A percentile compares a stretch with the other conserved stretches of the same genome.
These are phyloP conservation scores for Craterocephalus amniculus DNA, from an alignment of 2,797 vertebrate genomes.

Conservation along the genomic window DNA sequence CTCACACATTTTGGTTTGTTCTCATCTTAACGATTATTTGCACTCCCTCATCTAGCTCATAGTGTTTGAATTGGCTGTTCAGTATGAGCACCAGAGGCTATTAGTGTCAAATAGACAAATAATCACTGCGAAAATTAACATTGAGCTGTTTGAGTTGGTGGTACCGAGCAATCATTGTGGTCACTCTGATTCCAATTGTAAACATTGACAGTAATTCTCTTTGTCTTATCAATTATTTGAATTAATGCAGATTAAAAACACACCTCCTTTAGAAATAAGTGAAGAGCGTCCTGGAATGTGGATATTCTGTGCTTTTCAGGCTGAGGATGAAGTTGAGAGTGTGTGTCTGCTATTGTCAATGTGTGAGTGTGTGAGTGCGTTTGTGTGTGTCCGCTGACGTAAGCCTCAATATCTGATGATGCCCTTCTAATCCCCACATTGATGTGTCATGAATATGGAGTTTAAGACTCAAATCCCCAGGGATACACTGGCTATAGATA, in stretches of 20 bases:
- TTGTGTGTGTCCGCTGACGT: constrained; percentile 67
- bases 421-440: constrained; percentile 86
- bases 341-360: constrained; percentile 46
- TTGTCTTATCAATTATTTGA: constrained; percentile 12
- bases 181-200: constrained; percentile 7
- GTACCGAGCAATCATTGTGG: constrained; percentile 28
- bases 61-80: constrained; percentile 47
- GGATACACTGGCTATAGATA: constrained; percentile 85
- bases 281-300: constrained; percentile 62
- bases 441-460: constrained; percentile 89
- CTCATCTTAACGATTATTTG: constrained; percentile 51
- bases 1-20: constrained; percentile 56
- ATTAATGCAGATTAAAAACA: constrained; percentile 22
- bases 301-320: constrained; percentile 52
- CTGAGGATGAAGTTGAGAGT: constrained; percentile 40
- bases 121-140: constrained; percentile 43
- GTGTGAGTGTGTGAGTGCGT: constrained; percentile 31
- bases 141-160: constrained; percentile 31
- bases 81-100: constrained; percentile 18
- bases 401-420: constrained; percentile 81
- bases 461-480: constrained; percentile 85
- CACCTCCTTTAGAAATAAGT: constrained; percentile 30
- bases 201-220: neutral
- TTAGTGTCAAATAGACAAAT: constrained; percentile 46
- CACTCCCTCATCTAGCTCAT: constrained; percentile 28